Evolutionary conservation across 2,113 vertebrate species (phyloP).

Genomic region (Heloderma charlesbogerti): DNA sequence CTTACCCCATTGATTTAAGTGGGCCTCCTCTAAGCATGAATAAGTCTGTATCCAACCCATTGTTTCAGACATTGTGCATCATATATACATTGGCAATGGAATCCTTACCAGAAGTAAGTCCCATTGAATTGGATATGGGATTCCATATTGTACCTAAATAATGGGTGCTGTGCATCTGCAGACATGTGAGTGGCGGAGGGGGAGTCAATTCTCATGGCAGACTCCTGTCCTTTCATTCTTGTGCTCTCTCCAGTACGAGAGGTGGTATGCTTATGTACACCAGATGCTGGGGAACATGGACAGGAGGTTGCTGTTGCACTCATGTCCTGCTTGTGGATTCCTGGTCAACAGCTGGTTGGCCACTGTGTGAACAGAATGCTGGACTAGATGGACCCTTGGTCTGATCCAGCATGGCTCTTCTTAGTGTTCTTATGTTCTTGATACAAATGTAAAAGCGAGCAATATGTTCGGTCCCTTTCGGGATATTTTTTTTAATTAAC

Average conservation of each 20-base stretch:
- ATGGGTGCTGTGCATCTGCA: background rate
- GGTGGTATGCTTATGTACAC: too few relatives aligned
- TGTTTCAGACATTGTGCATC: background rate
- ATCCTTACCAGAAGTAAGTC: background rate
- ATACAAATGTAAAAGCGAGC: background rate
- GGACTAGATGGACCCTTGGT: too few relatives aligned
- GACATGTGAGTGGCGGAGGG: background rate
- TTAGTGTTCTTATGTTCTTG: too few relatives aligned
- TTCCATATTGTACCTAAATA: background rate
- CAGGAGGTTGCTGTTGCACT: too few relatives aligned
- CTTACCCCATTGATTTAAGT: background rate
- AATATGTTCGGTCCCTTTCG: background rate
- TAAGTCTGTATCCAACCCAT: background rate
- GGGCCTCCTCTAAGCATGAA: background rate
- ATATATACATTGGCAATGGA: background rate
- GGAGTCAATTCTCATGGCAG: background rate
- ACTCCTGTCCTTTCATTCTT: background rate
- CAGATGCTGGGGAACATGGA: too few relatives aligned
- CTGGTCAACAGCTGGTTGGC: too few relatives aligned
- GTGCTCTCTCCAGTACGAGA: too few relatives aligned
- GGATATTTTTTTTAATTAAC: background rate
- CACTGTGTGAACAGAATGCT: too few relatives aligned
- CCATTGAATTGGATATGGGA: background rate
- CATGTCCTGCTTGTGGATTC: too few relatives aligned
- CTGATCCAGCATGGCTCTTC: too few relatives aligned